Conservation (phyloP, 2,797 vertebrate species). For the Trachops cirrhosus region DNA sequence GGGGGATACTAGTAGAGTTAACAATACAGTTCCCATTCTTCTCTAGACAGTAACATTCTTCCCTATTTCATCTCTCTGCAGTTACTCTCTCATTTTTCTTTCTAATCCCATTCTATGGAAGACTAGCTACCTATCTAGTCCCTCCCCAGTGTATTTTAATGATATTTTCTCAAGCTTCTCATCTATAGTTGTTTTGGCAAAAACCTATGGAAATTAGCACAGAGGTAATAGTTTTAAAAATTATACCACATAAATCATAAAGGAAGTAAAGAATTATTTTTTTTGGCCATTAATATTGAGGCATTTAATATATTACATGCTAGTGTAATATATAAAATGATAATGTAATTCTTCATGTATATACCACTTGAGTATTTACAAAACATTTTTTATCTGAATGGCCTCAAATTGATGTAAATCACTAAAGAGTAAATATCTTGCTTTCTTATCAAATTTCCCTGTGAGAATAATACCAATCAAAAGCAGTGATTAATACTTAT, state of each 20-base stretch:
- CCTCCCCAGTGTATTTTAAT: background rate
- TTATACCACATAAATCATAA: background rate
- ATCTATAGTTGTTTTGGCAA: background rate
- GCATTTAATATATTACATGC: background rate
- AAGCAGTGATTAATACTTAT: background rate
- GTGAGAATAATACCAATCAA: background rate
- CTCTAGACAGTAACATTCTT: background rate
- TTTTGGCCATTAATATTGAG: background rate
- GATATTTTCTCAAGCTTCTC: background rate
- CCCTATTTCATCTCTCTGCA: accelerated
- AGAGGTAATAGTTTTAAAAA: background rate
- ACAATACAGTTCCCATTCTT: background rate
- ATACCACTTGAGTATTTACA: background rate
- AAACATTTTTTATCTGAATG: constrained; percentile 23
- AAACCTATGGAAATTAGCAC: background rate
- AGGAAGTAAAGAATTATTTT: background rate
- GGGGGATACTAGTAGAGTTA: background rate
- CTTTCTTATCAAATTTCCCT: background rate
- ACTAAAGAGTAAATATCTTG: background rate
- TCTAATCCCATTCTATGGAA: background rate
- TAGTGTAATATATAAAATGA: background rate
- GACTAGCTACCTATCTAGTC: background rate
- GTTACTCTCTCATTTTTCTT: background rate
- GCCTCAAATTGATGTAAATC: background rate
- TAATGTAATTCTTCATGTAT: background rate